Evolutionary conservation across 2,888 invertebrate species (phyloP), one percentile per base, ranked within the genome.

Genomic region (Artemia sinica): DNA sequence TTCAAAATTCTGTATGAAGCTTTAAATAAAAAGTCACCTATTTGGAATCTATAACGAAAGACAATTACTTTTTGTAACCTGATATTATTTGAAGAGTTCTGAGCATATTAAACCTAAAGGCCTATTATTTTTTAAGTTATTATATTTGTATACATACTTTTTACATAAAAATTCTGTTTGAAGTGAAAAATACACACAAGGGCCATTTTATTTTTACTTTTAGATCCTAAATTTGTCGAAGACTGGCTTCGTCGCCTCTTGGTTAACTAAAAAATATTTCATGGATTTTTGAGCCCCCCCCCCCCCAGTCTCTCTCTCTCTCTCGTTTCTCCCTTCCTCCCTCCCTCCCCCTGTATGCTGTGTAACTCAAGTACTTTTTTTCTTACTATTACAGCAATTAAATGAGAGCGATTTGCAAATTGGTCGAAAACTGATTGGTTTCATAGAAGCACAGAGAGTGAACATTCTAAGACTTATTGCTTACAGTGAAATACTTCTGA

Each of bases 321-420:
- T 50, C 11, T 41, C 50, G 13, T 41, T 65, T 28, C 14, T 49
- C 65, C 50, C 18, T 28, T 28, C 28, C 28, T 28, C 28, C 28
- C 28, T 28, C 28, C 4, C 28, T 28, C 28, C 28, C 28, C 28
- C 28, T 28, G 28, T 28, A 69, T 18, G 51, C 48, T 6, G 48
- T 67, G 13, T 49, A 48, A 13, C 49, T 50, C 28, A 13, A 0
- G 0, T 49, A 52, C 14, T n/a, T 13, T 66, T 66, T 41, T 71
- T 68, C 70, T 68, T 73, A 75, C 67, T 58, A 69, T 78, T 80
- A 8, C 79, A 95, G 94, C 84, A 88, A 67, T 80, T 94, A 74
- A 93, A 94, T n/a, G 91, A 91, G 77, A 90, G 89, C 77, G 88
- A 91, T 1, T 85, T 90, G 85, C 90, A 90, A 89, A 87, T 88